Evolutionary conservation across 2,888 invertebrate genomes (phyloP), one percentile per base, ranked within the genome.

Genomic region (Alviniconcha strummeri): DNA sequence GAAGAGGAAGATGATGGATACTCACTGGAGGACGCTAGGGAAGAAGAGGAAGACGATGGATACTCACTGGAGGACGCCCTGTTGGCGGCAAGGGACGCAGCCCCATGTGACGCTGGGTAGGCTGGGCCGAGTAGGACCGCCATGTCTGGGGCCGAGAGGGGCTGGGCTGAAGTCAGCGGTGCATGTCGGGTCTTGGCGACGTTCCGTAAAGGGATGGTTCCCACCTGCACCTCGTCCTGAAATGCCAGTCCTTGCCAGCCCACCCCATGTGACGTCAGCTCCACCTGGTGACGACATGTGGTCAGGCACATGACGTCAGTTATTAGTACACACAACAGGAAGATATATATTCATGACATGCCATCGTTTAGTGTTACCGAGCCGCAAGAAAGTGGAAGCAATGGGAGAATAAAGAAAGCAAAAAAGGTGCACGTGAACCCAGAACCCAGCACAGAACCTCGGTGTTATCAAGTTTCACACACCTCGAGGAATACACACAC

Each of bases 201-300:
- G 60, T 84, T 79, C 54, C 54, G 75, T n/a, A 85, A 60, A 5
- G 85, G 85, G 9, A 85, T 77, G 8, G 84, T 85, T n/a, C 85
- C 85, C 55, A 85, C 82, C 80, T 81, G 82, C 17, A 85, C 80
- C 75, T 85, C 85, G 64, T 85, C 85, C 17, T 60, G 80, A 57
- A 85, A 84, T 6, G 82, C 76, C n/a, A 85, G 80, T 5, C 83
- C 77, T 36, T 85, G 84, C 64, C 81, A 76, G 13, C 84, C 82
- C 36, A 67, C 56, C 4, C 82, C 81, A 5, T 71, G 72, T 2
- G 85, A 85, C 19, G 55, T 36, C 83, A 85, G 55, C 52, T 83
- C 84, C 67, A 85, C 67, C 85, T 85, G 78, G 4, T 5, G 67
- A 76, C 52, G 36, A 36, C 54, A 36, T 0, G 36, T 36, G 36